A percentile compares a stretch with the other conserved stretches of the same genome.
These are phyloP conservation scores for Aeoliscus strigatus DNA, from an alignment of 2,797 vertebrate species.

Conservation along the genomic window DNA sequence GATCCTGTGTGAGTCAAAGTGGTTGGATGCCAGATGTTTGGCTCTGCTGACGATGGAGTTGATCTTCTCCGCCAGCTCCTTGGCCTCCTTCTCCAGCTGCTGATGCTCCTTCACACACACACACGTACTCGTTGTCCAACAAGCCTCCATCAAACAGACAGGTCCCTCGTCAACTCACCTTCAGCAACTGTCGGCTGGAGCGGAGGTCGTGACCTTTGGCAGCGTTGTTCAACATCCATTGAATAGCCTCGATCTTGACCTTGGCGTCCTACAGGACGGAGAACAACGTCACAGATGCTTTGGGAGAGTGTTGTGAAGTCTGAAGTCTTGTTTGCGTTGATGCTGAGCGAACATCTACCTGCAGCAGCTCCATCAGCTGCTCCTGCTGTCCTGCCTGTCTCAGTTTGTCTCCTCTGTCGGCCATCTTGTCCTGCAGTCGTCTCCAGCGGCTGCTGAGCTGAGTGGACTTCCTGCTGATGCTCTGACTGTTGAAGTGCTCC, in stretches of 20 bases:
- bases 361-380: conserved; percentile 84
- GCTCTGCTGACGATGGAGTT: conserved; percentile 79
- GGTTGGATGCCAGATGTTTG: conserved; percentile 74
- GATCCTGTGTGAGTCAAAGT: conserved; percentile 81
- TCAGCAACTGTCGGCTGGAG: conserved; percentile 79
- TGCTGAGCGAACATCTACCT: conserved; percentile 35
- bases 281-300: not conserved
- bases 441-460: conserved; percentile 77
- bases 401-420: conserved; percentile 80
- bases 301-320: not conserved
- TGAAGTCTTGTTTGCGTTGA: no score
- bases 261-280: conserved; percentile 75
- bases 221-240: conserved; percentile 75
- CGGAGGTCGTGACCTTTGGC: conserved; percentile 78
- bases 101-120: conserved; percentile 64
- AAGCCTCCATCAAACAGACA: no score
- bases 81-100: conserved; percentile 80
- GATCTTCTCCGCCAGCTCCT: conserved; percentile 82
- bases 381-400: conserved; percentile 83
- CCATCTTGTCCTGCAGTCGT: conserved; percentile 78
- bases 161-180: conserved; percentile 32
- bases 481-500: conserved; percentile 61
- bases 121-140: conserved; percentile 1
- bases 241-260: conserved; percentile 82
- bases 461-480: conserved; percentile 66